phyloP scores from a whole-genome alignment of 1,140 invertebrate species.

The Lordiphosa stackelbergi region DNA sequence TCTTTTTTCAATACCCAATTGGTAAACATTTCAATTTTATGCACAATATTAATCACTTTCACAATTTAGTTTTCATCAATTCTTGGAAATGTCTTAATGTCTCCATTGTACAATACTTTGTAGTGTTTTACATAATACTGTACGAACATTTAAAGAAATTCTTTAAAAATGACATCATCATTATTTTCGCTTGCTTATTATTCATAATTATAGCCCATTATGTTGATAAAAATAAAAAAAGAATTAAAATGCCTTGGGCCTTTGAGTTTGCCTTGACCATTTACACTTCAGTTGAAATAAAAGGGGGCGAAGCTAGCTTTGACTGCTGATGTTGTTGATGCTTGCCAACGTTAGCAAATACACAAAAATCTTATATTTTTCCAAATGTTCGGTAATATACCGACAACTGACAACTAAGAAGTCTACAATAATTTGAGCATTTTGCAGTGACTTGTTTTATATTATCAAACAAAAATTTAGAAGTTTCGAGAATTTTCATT shows the following conservation, averaged over 20 bases:
- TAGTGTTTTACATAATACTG: conserved; percentile 16
- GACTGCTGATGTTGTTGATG: too few species aligned
- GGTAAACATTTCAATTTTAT: conserved; percentile 3
- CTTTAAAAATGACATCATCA: conserved; percentile 20
- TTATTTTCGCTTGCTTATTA: conserved; percentile 26
- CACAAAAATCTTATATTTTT: too few species aligned
- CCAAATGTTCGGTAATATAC: too few species aligned
- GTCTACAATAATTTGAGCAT: too few species aligned
- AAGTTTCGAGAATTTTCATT: too few species aligned
- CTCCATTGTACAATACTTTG: not conserved
- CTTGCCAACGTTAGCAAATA: too few species aligned
- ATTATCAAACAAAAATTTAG: too few species aligned
- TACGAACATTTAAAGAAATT: conserved; percentile 24
- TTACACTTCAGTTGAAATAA: conserved; percentile 10
- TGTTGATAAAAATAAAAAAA: conserved; percentile 21
- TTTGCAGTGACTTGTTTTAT: too few species aligned
- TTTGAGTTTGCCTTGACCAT: conserved; percentile 1
- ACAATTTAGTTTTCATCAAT: too few species aligned
- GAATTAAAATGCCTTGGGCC: conserved; percentile 2
- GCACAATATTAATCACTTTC: too few species aligned
- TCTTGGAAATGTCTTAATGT: not conserved
- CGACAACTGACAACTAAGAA: too few species aligned
- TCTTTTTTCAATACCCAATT: conserved; percentile 26
- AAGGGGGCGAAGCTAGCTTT: not conserved
- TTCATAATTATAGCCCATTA: conserved; percentile 63